Percentiles rank a stretch among this genome's conserved stretches.
phyloP scores from a whole-genome alignment of 2,113 vertebrate genomes.

The Nematolebias whitei region DNA sequence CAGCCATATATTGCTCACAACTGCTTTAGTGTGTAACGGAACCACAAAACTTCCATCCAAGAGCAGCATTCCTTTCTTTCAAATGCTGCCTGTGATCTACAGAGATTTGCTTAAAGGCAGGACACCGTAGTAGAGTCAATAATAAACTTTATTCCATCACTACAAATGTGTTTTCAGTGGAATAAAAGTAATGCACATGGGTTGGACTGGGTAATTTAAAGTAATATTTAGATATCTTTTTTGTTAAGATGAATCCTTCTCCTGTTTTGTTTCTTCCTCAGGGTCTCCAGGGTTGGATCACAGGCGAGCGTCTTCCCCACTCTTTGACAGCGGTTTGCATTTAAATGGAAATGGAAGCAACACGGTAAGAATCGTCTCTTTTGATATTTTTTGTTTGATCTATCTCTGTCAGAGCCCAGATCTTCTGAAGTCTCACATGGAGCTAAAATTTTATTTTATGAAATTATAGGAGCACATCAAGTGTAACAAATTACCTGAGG shows the following conservation, averaged over 20 bases:
- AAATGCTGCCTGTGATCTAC: too few relatives aligned
- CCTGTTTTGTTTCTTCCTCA: constrained; percentile 51
- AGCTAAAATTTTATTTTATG: too few relatives aligned
- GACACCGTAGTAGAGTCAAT: not conserved
- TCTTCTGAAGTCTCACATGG: not conserved
- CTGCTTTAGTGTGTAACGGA: too few relatives aligned
- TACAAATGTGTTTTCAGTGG: too few relatives aligned
- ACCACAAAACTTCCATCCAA: constrained; percentile 36
- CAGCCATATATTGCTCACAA: too few relatives aligned
- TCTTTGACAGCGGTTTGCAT: constrained; percentile 93
- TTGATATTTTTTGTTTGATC: constrained; percentile 7
- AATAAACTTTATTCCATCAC: not conserved
- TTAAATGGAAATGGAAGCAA: constrained; percentile 86
- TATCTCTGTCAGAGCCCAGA: not conserved
- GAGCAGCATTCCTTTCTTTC: constrained; percentile 4
- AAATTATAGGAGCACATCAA: too few relatives aligned
- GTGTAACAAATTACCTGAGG: too few relatives aligned
- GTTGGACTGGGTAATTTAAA: not conserved
- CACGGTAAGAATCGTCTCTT: constrained; percentile 79
- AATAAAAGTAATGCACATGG: too few relatives aligned
- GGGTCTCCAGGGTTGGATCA: constrained; percentile 89
- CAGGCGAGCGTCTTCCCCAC: constrained; percentile 87
- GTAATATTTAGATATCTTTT: not conserved
- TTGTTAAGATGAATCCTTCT: not conserved
- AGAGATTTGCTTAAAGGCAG: constrained; percentile 8